Evolutionary conservation across 2,113 vertebrate species (phyloP), one percentile per base, ranked within the genome.

Genomic region (Nyctereutes procyonoides): DNA sequence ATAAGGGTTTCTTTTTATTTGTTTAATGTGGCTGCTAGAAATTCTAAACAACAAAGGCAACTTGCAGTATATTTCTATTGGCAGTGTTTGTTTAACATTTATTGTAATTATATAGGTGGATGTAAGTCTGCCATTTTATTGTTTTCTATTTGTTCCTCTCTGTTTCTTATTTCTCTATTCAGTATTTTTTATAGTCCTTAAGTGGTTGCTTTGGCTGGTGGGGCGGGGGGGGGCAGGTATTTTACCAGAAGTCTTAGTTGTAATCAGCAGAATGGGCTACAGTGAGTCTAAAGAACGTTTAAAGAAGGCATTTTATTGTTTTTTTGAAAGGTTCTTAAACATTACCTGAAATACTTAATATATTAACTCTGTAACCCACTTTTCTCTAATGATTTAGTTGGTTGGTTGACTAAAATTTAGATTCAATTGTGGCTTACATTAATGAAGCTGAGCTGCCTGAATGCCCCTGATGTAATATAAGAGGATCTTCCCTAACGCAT

Each of bases 271-370:
- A 69, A 14, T 67, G 51, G 28, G 2, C 22, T 32, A 0, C 11
- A 17, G 10, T 63, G 51, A 10, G 24, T 32, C 67, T 79, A 51
- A 3, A 38, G 43, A 43, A 43, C 7, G 97, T 93, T 98, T 95
- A 79, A 98, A 98, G 97, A 98, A 96, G 95, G 92, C 96, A 96
- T 98, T 98, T 98, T 76, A 93, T 55, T 63, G 10, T 43, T 7
- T 86, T 92, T 73, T 98, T 97, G 17, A 87, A 94, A 97, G 71
- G 90, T 93, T 98, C 97, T 97, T 98, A 91, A 98, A 97, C 86
- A 0, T 96, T 98, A 96, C 85, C 76, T 97, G 94, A 98, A 97
- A 98, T 98, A 97, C 92, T 56, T 98, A 97, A 98, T 98, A 98
- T 98, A 98, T 90, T 32, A 84, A 55, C 32, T 51, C 76, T 73